Evolutionary conservation across 2,888 invertebrate species (phyloP).

Genomic region (Entomobrya proxima): DNA sequence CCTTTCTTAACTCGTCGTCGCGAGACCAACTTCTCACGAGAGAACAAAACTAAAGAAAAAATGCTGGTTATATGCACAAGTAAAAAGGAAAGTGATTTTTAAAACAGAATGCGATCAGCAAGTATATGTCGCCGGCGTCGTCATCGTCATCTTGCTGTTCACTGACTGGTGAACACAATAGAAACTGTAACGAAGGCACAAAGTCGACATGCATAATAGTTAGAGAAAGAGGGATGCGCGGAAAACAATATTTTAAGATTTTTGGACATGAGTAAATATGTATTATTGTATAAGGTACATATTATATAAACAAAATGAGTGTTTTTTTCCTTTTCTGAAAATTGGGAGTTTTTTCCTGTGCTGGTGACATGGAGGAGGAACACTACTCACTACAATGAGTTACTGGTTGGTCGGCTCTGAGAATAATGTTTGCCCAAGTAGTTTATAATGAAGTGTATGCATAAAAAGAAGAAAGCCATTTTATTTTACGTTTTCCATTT

Average conservation of each 20-base stretch:
- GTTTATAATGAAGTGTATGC: constrained; percentile 30
- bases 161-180: not conserved
- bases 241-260: not conserved
- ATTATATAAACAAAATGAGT: not conserved
- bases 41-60: not conserved
- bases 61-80: not conserved
- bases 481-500: not conserved
- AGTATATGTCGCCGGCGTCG: not conserved
- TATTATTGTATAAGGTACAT: not conserved
- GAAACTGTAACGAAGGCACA: not conserved
- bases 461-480: not conserved
- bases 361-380: constrained; percentile 45
- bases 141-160: not conserved
- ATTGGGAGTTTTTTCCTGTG: constrained; percentile 13
- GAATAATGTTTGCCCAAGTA: constrained; percentile 24
- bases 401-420: constrained; percentile 32
- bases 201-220: not conserved
- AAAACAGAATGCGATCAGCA: not conserved
- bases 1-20: constrained; percentile 7
- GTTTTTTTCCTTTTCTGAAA: constrained; percentile 16
- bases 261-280: not conserved
- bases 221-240: not conserved
- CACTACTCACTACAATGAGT: constrained; percentile 39
- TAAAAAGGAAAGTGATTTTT: constrained; percentile 1
- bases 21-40: not conserved